Evolutionary conservation across 2,797 vertebrate genomes (phyloP).

Genomic region (Chaetophractus vellerosus): DNA sequence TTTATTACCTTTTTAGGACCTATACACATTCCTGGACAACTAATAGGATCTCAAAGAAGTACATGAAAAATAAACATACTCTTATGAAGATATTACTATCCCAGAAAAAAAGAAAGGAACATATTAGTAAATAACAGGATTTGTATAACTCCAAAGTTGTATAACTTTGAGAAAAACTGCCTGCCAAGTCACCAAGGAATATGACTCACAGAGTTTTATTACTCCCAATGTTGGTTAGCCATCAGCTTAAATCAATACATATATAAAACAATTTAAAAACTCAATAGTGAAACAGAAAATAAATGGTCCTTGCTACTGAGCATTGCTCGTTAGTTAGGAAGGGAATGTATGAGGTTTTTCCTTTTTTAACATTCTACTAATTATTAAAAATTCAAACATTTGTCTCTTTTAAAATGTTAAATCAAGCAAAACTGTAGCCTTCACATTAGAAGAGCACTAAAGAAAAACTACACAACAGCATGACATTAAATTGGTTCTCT

Average conservation of each 20-base stretch:
- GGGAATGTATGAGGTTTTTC: background rate
- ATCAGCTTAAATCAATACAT: background rate
- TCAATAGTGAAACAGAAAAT: background rate
- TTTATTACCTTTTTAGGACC: no score
- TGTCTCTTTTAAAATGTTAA: background rate
- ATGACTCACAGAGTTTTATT: background rate
- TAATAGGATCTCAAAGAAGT: no score
- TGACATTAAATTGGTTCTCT: background rate
- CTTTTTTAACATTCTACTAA: background rate
- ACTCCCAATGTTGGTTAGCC: background rate
- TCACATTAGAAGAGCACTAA: background rate
- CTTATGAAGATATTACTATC: conserved; percentile 5
- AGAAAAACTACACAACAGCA: background rate
- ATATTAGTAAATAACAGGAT: no score
- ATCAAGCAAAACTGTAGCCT: background rate
- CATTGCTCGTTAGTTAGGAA: conserved; percentile 14
- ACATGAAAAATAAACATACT: conserved; percentile 22
- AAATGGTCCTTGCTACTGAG: background rate
- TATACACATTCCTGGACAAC: no score
- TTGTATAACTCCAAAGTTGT: no score
- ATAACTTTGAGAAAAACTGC: no score
- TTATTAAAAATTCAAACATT: background rate
- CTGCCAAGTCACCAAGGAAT: background rate
- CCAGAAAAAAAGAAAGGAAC: background rate
- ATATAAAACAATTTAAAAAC: background rate